Conservation (phyloP, 2,888 invertebrate species). For the Temnothorax rugatulus region DNA sequence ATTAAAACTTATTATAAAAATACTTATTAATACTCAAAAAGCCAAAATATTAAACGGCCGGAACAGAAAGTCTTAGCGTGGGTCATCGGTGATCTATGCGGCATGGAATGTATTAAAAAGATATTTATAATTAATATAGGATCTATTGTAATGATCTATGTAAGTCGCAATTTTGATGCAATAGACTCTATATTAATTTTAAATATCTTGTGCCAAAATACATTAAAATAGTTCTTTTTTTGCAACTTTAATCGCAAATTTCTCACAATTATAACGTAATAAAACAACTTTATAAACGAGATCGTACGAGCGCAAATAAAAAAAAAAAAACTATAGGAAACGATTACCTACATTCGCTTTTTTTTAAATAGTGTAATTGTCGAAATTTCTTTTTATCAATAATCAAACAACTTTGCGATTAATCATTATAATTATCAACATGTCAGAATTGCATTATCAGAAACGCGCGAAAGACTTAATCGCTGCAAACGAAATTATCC, state of each 20-base stretch:
- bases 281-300: background rate
- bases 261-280: background rate
- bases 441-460: background rate
- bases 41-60: too few species aligned
- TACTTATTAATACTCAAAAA: too few species aligned
- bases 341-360: background rate
- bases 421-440: background rate
- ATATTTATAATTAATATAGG: background rate
- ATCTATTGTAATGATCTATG: background rate
- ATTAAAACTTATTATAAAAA: too few species aligned
- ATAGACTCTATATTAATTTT: background rate
- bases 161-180: background rate
- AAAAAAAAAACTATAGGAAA: background rate
- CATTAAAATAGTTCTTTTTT: background rate
- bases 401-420: background rate
- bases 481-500: constrained; percentile 16
- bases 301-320: background rate
- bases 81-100: too few species aligned
- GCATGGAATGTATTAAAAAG: background rate
- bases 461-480: constrained; percentile 18
- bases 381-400: background rate
- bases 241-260: background rate
- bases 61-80: too few species aligned
- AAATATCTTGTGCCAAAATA: background rate
- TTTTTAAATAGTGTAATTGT: background rate